These are phyloP conservation scores for Limanda limanda DNA, from an alignment of 2,113 vertebrate genomes.

Conservation along the genomic window DNA sequence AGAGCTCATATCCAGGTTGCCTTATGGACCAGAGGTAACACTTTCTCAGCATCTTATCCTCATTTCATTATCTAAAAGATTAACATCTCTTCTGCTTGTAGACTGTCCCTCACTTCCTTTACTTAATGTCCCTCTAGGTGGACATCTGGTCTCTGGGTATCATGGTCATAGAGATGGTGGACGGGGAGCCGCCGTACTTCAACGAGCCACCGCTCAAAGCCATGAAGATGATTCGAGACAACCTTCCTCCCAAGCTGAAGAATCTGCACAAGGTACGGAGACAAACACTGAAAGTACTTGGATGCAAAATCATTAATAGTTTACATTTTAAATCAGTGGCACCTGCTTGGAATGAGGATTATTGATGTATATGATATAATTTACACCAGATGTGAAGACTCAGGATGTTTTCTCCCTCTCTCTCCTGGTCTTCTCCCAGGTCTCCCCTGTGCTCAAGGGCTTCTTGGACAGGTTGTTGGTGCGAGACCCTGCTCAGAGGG, in stretches of 20 bases:
- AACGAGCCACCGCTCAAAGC: conserved; percentile 96
- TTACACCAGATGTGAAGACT: background rate
- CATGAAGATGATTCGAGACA: conserved; percentile 99
- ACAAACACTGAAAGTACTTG: background rate
- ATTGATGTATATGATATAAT: background rate
- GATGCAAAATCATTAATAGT: too few species aligned
- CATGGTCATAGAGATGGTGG: conserved; percentile 99
- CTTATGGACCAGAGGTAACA: conserved; percentile 89
- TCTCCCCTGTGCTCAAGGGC: conserved; percentile 91
- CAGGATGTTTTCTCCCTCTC: background rate
- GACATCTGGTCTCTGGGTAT: conserved; percentile 97
- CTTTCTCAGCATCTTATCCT: background rate
- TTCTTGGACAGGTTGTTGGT: conserved; percentile 94
- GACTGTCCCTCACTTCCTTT: background rate
- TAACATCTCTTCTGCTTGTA: background rate
- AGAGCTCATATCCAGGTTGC: conserved; percentile 91
- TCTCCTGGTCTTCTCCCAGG: conserved; percentile 69
- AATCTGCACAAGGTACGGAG: conserved; percentile 90
- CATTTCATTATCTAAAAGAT: background rate
- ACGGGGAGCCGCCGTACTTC: conserved; percentile 95
- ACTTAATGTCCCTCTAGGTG: conserved; percentile 74
- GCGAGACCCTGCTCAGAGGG: conserved; percentile 89
- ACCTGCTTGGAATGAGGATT: background rate
- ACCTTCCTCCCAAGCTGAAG: conserved; percentile 93
- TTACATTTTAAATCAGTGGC: background rate